Evolutionary conservation across 2,888 invertebrate genomes (phyloP), one percentile per base, ranked within the genome.

Genomic region (Macaria notata): DNA sequence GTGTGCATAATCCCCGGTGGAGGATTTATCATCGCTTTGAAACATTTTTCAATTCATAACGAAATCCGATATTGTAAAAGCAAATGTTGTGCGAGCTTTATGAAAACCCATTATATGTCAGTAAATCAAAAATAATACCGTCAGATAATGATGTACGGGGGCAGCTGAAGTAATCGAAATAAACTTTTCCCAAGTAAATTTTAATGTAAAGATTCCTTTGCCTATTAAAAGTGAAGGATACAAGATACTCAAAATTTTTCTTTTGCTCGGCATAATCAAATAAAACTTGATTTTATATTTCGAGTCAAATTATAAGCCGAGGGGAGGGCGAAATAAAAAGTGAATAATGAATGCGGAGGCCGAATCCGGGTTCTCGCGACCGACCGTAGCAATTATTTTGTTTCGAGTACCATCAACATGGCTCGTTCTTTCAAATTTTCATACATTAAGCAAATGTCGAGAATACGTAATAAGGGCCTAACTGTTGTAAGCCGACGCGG

Each of bases 211-310:
- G 75, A 81, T 79, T 81, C 75, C 69, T 73, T 73, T 79, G 73
- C 79, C 78, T 80, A 79, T 86, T 84, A 81, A 81, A 83, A 81
- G 78, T 85, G 81, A 83, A 82, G 79, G 79, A 83, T 82, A 83
- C 77, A 80, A 86, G 79, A 83, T 81, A 80, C 84, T 81, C 76
- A 64, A 72, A 75, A 73, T 78, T 84, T 80, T 84, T 83, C 79
- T 79, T 82, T 84, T 83, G 80, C 78, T 81, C 77, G 83, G 83
- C 76, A 81, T 86, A 88, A 90, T 89, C 85, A 88, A 89, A 89
- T 89, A 88, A 88, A 90, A 90, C 88, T 88, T 88, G 88, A 90
- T 90, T 90, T 89, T 89, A 89, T 89, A 88, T 89, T 90, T 87
- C 84, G 78, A 89, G 86, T 88, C 88, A 90, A 89, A 90, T 91